These are phyloP conservation scores for Herpetotheres cachinnans DNA, from an alignment of 2,113 vertebrate species.

Conservation along the genomic window DNA sequence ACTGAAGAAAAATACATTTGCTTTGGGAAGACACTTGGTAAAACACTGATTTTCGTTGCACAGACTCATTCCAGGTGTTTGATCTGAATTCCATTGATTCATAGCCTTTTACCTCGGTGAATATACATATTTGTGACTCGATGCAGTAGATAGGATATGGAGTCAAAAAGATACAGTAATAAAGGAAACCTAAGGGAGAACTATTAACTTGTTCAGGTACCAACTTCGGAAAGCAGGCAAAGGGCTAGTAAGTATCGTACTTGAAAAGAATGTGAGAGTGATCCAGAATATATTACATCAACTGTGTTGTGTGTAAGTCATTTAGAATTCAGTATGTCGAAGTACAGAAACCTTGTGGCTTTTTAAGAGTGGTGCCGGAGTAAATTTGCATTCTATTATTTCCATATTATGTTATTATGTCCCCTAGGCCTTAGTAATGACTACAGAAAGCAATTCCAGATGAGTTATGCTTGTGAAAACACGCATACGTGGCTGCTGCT, in stretches of 20 bases:
- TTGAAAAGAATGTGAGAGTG: background rate
- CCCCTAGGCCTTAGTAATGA: background rate
- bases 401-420: background rate
- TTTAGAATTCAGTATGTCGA: background rate
- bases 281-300: background rate
- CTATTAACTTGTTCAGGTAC: background rate
- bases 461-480: conserved; percentile 22
- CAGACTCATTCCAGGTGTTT: background rate
- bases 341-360: background rate
- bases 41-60: background rate
- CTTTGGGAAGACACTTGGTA: background rate
- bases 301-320: background rate
- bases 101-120: background rate
- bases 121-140: background rate
- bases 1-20: background rate
- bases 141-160: background rate
- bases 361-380: background rate
- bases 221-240: background rate
- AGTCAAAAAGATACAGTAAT: background rate
- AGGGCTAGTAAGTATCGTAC: background rate
- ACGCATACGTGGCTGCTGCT: background rate
- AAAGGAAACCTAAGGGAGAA: background rate
- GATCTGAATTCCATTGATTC: background rate
- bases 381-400: conserved; percentile 50
- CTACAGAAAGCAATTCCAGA: conserved; percentile 17